Evolutionary conservation across 1,140 invertebrate genomes (phyloP), one percentile per base, ranked within the genome.

Genomic region (Neodiprion virginianus): DNA sequence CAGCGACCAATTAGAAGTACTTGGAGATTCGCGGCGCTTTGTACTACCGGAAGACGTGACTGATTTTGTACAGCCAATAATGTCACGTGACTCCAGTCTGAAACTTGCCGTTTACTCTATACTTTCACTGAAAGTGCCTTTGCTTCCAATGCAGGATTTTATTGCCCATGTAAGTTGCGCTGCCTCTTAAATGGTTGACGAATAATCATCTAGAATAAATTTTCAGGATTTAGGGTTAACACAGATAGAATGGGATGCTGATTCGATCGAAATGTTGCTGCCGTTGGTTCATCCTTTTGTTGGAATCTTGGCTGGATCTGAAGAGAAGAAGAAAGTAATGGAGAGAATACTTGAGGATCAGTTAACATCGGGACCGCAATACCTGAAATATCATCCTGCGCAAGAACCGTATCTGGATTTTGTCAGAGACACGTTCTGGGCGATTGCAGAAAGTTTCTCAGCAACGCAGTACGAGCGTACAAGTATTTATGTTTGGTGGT

Each of bases 41-140:
- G 88, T 94, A 40, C 90, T 91, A 70, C 85, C 88, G 21, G 90
- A 92, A 79, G 93, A 94, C 81, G 89, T 93, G 5, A 87, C 88
- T 3, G 90, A 91, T 77, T 90, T 92, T 71, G 89, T 93, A 61
- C 92, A 93, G 85, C 92, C 93, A 5, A 84, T 93, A 65, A 88
- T 91, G 50, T 86, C 85, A n/a, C 81, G 79, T 21, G 81, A 87
- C 10, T 90, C 91, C 61, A 88, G 88, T 7, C 89, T 92, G 78
- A 84, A 88, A 75, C 79, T 93, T 72, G 86, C 89, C 1, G 83
- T 91, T 17, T 87, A 90, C 40, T 86, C 88, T 72, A 82, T 93
- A n/a, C 85, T 90, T 7, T 80, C 90, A 12, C 81, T 92, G 11
- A 93, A 93, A 88, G 80, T 92, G 72, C 92, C 92, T 1, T 78